Conservation (phyloP, 2,113 vertebrate genomes). For the Hiodon tergisus region DNA sequence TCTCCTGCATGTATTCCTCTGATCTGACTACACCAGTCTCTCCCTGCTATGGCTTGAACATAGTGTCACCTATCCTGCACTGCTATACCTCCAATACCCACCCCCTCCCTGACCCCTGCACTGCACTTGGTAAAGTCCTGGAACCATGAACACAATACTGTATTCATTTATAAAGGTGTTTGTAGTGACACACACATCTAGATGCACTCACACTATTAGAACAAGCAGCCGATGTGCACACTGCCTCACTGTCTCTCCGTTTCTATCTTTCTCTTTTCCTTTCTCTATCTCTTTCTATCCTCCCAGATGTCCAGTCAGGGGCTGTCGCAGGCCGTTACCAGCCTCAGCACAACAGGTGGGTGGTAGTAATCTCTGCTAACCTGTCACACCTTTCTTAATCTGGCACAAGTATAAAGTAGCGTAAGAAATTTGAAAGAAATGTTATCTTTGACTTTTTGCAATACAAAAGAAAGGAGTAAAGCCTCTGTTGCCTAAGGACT, state of each 20-base stretch:
- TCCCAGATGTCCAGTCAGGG: constrained; percentile 61
- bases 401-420: not conserved
- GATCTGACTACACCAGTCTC: constrained; percentile 3
- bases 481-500: not conserved
- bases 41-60: not conserved
- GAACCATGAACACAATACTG: not conserved
- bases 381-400: not conserved
- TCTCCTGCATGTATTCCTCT: constrained; percentile 27
- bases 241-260: not conserved
- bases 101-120: constrained; percentile 28
- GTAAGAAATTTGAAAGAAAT: too few relatives aligned
- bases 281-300: not conserved
- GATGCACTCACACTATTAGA: not conserved
- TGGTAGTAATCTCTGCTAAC: not conserved
- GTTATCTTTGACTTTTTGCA: too few relatives aligned
- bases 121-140: constrained; percentile 1
- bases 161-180: not conserved
- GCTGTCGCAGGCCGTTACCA: constrained; percentile 77
- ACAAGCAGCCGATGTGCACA: not conserved
- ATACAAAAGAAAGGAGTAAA: not conserved
- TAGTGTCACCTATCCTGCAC: constrained; percentile 18
- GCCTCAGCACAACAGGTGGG: constrained; percentile 79
- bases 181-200: not conserved
- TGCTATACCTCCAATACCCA: constrained; percentile 13
- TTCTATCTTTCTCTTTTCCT: not conserved